phyloP scores from a whole-genome alignment of 2,888 invertebrate species.

The Chrysodeixis includens region DNA sequence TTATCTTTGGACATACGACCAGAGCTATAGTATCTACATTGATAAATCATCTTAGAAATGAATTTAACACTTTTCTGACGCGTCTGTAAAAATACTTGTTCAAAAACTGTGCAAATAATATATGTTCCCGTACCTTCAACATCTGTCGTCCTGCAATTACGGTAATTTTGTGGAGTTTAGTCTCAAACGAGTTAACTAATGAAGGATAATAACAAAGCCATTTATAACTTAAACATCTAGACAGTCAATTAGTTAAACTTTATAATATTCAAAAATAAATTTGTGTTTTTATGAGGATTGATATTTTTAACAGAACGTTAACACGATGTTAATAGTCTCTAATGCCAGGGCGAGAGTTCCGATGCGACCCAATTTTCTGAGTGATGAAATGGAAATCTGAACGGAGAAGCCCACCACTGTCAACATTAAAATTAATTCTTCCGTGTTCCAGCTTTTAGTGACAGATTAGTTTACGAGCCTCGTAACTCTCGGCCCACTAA shows the following conservation, averaged over 20 bases:
- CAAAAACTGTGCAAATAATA: not conserved
- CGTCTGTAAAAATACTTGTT: not conserved
- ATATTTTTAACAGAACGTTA: constrained; percentile 77
- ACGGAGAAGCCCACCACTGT: constrained; percentile 66
- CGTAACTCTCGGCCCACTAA: constrained; percentile 64
- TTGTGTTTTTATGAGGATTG: constrained; percentile 64
- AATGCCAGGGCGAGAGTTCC: constrained; percentile 70
- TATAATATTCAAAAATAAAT: constrained; percentile 55
- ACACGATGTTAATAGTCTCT: constrained; percentile 82
- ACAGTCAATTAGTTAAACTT: constrained; percentile 63
- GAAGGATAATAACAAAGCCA: constrained; percentile 44
- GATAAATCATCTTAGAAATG: not conserved
- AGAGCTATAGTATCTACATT: not conserved
- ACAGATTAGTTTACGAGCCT: constrained; percentile 72
- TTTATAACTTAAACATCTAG: constrained; percentile 49
- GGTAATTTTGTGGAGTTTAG: not conserved
- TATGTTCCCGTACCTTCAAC: not conserved
- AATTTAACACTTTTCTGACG: not conserved
- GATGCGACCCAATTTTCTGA: constrained; percentile 73
- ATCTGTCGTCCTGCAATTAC: constrained; percentile 3
- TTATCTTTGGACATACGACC: not conserved
- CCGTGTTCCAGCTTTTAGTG: constrained; percentile 70
- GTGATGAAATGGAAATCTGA: constrained; percentile 71
- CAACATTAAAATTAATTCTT: constrained; percentile 72
- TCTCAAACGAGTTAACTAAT: constrained; percentile 20